These are phyloP conservation scores for Anguilla rostrata DNA, from an alignment of 2,113 vertebrate genomes.

Conservation along the genomic window DNA sequence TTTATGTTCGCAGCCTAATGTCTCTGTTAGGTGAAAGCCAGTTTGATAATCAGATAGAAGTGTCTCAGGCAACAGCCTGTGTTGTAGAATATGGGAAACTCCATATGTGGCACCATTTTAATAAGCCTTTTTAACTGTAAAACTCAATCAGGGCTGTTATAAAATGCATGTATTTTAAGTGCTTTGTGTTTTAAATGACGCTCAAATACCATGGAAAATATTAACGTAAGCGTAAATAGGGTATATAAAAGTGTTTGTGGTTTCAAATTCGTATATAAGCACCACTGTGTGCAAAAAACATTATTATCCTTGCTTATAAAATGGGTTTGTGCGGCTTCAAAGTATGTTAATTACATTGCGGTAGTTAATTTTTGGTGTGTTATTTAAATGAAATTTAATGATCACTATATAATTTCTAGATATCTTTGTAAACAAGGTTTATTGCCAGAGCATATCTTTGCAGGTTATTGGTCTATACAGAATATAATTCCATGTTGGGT, in stretches of 20 bases:
- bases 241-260: not conserved
- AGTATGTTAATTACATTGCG: not conserved
- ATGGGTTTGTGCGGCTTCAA: not conserved
- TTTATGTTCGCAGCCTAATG: not conserved
- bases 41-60: not conserved
- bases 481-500: conserved; percentile 3
- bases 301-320: not conserved
- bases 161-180: not conserved
- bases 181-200: not conserved
- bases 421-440: not conserved
- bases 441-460: not conserved
- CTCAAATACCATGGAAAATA: not conserved
- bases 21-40: not conserved
- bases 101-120: not conserved
- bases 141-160: not conserved
- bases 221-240: not conserved
- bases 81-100: not conserved
- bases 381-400: no score
- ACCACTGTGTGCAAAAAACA: not conserved
- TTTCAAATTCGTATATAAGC: not conserved
- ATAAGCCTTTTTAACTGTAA: not conserved
- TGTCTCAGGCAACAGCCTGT: not conserved
- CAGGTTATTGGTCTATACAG: not conserved
- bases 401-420: not conserved
- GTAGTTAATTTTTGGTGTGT: not conserved